A percentile compares a stretch with the other conserved stretches of the same genome.
Evolutionary conservation across 2,888 invertebrate species (phyloP).

Genomic region (Zygogramma bicolorata): DNA sequence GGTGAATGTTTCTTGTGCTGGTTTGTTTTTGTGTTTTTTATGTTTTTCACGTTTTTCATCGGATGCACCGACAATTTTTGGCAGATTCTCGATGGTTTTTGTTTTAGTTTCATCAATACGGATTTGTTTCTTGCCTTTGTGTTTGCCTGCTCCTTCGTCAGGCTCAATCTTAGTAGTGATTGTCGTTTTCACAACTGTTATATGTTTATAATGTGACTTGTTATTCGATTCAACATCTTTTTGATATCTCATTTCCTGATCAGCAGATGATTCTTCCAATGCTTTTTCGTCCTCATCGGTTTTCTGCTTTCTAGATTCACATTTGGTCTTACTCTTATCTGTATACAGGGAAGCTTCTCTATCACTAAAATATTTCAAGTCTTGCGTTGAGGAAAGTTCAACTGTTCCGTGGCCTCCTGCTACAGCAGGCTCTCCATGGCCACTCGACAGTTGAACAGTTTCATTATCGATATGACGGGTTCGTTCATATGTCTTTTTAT

Average conservation of each 20-base stretch:
- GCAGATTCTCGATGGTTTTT: slow-evolving; percentile 48
- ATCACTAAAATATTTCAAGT: slow-evolving; percentile 56
- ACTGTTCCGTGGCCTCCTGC: slow-evolving; percentile 56
- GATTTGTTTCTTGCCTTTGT: slow-evolving; percentile 54
- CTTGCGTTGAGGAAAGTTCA: slow-evolving; percentile 52
- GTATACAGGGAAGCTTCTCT: slow-evolving; percentile 57
- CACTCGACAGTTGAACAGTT: slow-evolving; percentile 50
- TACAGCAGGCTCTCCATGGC: slow-evolving; percentile 61
- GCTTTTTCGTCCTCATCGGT: slow-evolving; percentile 44
- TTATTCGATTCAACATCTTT: slow-evolving; percentile 7
- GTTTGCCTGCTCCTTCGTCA: slow-evolving; percentile 51
- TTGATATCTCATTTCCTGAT: background rate
- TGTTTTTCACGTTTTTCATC: background rate
- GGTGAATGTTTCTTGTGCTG: background rate
- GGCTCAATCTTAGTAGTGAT: slow-evolving; percentile 44
- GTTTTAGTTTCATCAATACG: slow-evolving; percentile 53
- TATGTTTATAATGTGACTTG: slow-evolving; percentile 49
- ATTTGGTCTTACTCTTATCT: slow-evolving; percentile 52
- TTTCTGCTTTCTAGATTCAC: slow-evolving; percentile 42
- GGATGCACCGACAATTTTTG: slow-evolving; percentile 27
- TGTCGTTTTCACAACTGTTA: slow-evolving; percentile 47
- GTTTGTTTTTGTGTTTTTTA: background rate
- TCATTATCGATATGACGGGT: slow-evolving; percentile 54
- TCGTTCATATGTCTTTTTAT: slow-evolving; percentile 58
- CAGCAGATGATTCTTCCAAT: background rate